Percentiles rank a stretch among this genome's conserved stretches.
Conservation (phyloP, 2,888 invertebrate genomes). For the Drosophila demipolita region DNA sequence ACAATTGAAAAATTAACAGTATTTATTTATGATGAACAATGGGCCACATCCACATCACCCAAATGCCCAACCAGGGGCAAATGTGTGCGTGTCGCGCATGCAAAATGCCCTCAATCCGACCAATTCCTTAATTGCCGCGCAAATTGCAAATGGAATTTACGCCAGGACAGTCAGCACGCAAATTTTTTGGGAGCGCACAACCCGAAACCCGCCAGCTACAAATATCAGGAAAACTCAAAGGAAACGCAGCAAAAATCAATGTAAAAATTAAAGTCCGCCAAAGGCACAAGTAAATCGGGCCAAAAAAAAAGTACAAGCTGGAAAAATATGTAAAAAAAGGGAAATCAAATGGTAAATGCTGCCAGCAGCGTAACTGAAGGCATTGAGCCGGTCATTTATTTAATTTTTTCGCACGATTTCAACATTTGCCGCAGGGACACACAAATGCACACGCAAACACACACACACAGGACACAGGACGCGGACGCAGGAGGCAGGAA, state of each 20-base stretch:
- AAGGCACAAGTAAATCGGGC: conserved; percentile 49
- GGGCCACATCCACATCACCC: conserved; percentile 1
- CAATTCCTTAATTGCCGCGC: conserved; percentile 74
- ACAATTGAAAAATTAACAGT: conserved; percentile 80
- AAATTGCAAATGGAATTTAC: conserved; percentile 74
- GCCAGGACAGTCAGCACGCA: conserved; percentile 41
- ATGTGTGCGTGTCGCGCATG: conserved; percentile 65
- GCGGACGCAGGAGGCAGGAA: conserved; percentile 6
- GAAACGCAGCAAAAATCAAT: conserved; percentile 61
- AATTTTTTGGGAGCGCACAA: not conserved
- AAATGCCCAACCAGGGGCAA: not conserved
- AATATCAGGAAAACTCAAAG: conserved; percentile 25
- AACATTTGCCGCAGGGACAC: conserved; percentile 54
- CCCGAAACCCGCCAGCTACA: not conserved
- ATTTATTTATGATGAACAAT: conserved; percentile 77
- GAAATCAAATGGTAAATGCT: conserved; percentile 37
- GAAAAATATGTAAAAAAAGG: conserved; percentile 14
- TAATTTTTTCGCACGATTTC: conserved; percentile 79
- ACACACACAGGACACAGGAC: conserved; percentile 10
- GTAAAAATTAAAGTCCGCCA: conserved; percentile 68
- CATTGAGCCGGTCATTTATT: conserved; percentile 67
- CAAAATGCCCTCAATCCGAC: conserved; percentile 50
- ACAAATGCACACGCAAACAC: conserved; percentile 11
- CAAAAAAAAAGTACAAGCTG: not conserved
- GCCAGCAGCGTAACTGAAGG: conserved; percentile 2